These are phyloP conservation scores for Conchocele bisecta DNA, from an alignment of 2,888 invertebrate genomes.

Conservation along the genomic window DNA sequence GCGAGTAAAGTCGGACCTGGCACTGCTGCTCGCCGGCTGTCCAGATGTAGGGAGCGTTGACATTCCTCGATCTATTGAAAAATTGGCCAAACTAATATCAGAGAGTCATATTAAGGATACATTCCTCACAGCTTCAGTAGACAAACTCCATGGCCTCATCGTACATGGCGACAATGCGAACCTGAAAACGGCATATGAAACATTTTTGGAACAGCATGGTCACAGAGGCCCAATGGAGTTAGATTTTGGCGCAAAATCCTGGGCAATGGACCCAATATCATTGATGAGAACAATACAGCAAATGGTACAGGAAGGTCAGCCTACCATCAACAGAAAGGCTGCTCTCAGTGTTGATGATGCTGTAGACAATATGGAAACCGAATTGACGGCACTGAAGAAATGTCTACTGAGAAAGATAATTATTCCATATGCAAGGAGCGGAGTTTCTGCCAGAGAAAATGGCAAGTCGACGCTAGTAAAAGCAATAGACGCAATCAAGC, in stretches of 20 bases:
- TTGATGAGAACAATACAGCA: neutral
- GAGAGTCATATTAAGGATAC: neutral
- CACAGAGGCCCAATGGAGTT: constrained; percentile 2
- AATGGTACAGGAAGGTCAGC: neutral
- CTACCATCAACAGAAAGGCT: neutral
- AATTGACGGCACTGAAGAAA: neutral
- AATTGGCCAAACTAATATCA: neutral
- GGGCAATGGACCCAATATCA: neutral
- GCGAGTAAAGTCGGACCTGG: neutral
- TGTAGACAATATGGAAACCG: constrained; percentile 7
- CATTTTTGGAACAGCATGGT: constrained; percentile 1
- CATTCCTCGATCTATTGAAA: neutral
- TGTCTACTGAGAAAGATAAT: neutral
- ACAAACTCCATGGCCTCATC: neutral
- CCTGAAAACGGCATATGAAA: neutral
- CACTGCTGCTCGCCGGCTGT: constrained; percentile 1
- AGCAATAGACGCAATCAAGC: neutral
- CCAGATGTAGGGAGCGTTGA: neutral
- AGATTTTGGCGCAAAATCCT: constrained; percentile 12
- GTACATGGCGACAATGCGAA: neutral
- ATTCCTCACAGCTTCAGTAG: neutral
- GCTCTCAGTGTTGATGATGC: neutral
- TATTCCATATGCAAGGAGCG: neutral
- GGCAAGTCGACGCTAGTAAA: constrained; percentile 2
- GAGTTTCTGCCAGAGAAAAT: constrained; percentile 5